Evolutionary conservation across 2,113 vertebrate genomes (phyloP), one percentile per base, ranked within the genome.

Genomic region (Heterocephalus glaber): DNA sequence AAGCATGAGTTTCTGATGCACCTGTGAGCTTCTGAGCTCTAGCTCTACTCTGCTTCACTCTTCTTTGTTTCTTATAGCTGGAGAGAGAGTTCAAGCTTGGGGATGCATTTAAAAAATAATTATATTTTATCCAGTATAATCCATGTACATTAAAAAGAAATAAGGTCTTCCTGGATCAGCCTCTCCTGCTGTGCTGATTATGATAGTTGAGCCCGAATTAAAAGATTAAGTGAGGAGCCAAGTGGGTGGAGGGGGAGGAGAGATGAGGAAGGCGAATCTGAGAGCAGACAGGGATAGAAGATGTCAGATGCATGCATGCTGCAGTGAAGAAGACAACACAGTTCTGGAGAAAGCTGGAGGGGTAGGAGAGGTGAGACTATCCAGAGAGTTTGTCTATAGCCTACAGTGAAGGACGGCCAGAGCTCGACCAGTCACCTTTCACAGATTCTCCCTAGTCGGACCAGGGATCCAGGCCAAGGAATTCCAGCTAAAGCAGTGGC

Each of bases 71-170:
- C 76, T 70, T 88, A 84, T 3, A 84, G 33, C 17, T 86, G 60
- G 17, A 82, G 11, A 76, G 28, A 66, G n/a, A 52, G 7, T 26
- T 24, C 2, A 80, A n/a, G 14, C 7, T 65, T 84, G 82, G 7
- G 76, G 7, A 24, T 70, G 4, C 1, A 16, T 88, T 88, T 65
- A 72, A 9, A 24, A 88, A 68, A 22, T 26, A 54, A 0, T 58
- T 89, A 10, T 63, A 44, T 38, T 86, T 60, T 52, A 26, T 47
- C 41, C 12, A 76, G 61, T 28, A 44, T 58, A 54, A 24, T 80
- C 84, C 72, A 74, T 86, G 26, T 82, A 1, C n/a, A 61, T 94
- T 81, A 24, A 81, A 65, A 9, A 85, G 65, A 93, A 92, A 85
- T n/a, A 92, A 52, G 63, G 17, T 5, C 38, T 82, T 86, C 58